A percentile compares a stretch with the other conserved stretches of the same genome.
These are phyloP conservation scores for Galerucella pusilla DNA, from an alignment of 2,888 invertebrate species.

Conservation along the genomic window DNA sequence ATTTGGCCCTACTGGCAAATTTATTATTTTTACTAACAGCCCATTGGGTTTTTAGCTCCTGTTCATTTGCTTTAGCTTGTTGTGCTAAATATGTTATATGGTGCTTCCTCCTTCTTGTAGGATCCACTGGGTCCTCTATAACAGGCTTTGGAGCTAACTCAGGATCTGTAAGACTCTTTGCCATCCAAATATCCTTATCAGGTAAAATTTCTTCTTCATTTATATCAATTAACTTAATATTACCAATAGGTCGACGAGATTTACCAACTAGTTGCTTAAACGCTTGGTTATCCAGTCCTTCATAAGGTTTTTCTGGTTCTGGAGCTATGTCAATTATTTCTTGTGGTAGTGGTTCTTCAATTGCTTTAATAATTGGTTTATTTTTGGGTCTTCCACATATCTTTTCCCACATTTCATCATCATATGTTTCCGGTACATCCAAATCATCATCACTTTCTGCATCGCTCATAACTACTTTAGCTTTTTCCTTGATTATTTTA, in stretches of 20 bases:
- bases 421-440: slow-evolving; percentile 62
- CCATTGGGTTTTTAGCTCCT: slow-evolving; percentile 95
- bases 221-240: slow-evolving; percentile 83
- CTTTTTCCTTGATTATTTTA: slow-evolving; percentile 36
- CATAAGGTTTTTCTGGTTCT: slow-evolving; percentile 64
- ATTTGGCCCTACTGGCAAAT: slow-evolving; percentile 93
- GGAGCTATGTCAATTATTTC: slow-evolving; percentile 65
- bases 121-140: slow-evolving; percentile 67
- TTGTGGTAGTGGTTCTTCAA: slow-evolving; percentile 63
- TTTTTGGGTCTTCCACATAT: slow-evolving; percentile 64
- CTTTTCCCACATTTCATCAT: slow-evolving; percentile 66
- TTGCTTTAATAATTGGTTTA: slow-evolving; percentile 66
- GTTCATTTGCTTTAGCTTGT: slow-evolving; percentile 94
- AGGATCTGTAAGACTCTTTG: slow-evolving; percentile 82
- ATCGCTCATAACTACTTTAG: slow-evolving; percentile 47
- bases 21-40: slow-evolving; percentile 86
- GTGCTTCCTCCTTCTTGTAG: slow-evolving; percentile 81
- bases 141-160: slow-evolving; percentile 67
- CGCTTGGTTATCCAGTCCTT: slow-evolving; percentile 68
- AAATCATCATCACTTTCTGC: slow-evolving; percentile 56
- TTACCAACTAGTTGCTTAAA: slow-evolving; percentile 78
- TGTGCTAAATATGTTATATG: slow-evolving; percentile 96
- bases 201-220: slow-evolving; percentile 80
- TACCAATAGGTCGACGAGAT: slow-evolving; percentile 72
- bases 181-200: slow-evolving; percentile 83